These are phyloP conservation scores for Onchidella celtica DNA, from an alignment of 2,888 invertebrate genomes.

Conservation along the genomic window DNA sequence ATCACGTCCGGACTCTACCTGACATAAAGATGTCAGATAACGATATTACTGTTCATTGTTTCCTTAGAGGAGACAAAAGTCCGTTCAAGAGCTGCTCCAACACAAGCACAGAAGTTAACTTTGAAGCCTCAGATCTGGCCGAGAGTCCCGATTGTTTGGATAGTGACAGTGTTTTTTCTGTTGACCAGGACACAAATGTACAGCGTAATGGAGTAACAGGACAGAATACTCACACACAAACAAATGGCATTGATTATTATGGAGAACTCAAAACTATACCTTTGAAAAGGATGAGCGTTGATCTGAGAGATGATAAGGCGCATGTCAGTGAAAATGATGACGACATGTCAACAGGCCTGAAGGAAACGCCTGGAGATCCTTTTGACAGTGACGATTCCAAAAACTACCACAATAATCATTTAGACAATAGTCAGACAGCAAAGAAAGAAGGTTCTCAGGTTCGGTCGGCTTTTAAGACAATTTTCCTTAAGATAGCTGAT, in stretches of 20 bases:
- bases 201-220: neutral
- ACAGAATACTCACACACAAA: no score
- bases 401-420: no score
- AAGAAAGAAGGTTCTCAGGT: neutral
- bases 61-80: neutral
- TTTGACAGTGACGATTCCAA: no score
- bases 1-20: neutral
- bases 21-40: neutral
- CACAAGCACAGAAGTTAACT: constrained; percentile 4
- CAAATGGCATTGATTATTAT: no score
- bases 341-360: no score
- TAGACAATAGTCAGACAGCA: no score
- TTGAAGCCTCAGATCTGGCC: neutral
- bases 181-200: neutral
- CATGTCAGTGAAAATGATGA: no score
- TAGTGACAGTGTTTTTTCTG: constrained; percentile 9
- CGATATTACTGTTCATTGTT: neutral
- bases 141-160: neutral
- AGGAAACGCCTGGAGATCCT: no score
- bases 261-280: no score
- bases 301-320: no score
- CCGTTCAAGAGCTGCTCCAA: neutral
- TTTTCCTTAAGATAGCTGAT: constrained; percentile 2
- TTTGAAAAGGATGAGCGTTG: no score
- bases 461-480: neutral